Base-by-base conservation (phyloP, 2,113 vertebrate species). In the Tursiops truncatus region DNA sequence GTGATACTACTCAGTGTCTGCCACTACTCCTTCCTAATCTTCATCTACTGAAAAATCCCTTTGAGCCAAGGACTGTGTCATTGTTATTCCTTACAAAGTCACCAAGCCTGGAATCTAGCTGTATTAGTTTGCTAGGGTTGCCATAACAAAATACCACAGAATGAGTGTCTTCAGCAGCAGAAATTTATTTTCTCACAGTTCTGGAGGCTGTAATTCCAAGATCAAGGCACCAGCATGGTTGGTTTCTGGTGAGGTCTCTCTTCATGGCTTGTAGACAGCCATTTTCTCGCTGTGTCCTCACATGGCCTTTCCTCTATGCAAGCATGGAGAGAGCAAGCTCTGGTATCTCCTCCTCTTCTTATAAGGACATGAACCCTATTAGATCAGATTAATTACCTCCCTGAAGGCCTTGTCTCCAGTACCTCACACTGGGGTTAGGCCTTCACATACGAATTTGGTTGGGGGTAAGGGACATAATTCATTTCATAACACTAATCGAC, bases 71-170 rank as follows among this genome's bases (percentile, higher is more conserved):
- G 28, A 63, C 25, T 41, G n/a, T 50, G 15, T 8, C 23, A 12
- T 9, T 41, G 8, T 47, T 62, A 44, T 36, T 85, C 77, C 60
- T 63, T 53, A 84, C 41, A 76, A 56, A 76, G 38, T 60, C 60
- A n/a, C 28, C 31, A 20, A 65, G 44, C 44, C 77, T 68, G 11
- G 21, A 95, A 80, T 80, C 71, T 17, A 67, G 31, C 15, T 67
- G 1, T 65, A 36, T 88, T 41, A 62, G 3, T 56, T 31, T 36
- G 4, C 2, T 4, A 21, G 15, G 36, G 12, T 0, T 8, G 6
- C 36, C n/a, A 0, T 44, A 87, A 86, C 68, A 67, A 77, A 77
- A 70, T 25, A 18, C n/a, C 41, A 60, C 31, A 80, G 36, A 26
- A 23, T 67, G 12, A 13, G 44, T 15, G 44, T 6, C 36, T 82